A percentile compares a stretch with the other conserved stretches of the same genome.
These are phyloP conservation scores for Vimba vimba DNA, from an alignment of 2,113 vertebrate genomes.

Conservation along the genomic window DNA sequence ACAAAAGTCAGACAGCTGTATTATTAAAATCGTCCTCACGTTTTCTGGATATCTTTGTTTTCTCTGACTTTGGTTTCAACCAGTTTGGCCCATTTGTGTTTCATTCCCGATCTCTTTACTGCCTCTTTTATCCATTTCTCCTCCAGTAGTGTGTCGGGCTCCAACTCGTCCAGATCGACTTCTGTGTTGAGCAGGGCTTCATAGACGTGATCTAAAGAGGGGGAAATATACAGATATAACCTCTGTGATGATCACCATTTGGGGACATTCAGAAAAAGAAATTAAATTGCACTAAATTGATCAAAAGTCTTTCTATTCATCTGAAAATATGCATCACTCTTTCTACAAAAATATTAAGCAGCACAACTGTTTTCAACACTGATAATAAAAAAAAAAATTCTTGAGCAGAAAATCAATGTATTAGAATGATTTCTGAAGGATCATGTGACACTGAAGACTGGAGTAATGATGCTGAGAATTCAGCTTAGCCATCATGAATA, in stretches of 20 bases:
- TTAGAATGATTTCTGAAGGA: no score
- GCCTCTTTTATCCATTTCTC: slow-evolving; percentile 85
- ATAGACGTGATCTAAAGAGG: slow-evolving; percentile 81
- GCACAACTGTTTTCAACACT: no score
- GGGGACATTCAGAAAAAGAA: no score
- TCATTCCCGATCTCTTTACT: slow-evolving; percentile 88
- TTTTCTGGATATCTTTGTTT: slow-evolving; percentile 83
- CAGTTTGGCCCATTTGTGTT: slow-evolving; percentile 83
- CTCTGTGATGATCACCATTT: no score
- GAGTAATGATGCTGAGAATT: no score
- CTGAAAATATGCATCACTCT: no score
- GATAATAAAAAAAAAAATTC: no score
- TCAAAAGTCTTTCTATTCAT: not conserved
- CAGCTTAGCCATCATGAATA: no score
- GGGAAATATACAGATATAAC: not conserved
- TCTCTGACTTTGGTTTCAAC: slow-evolving; percentile 74
- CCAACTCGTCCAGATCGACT: slow-evolving; percentile 76
- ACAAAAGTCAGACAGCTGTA: not conserved
- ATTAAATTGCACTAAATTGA: not conserved
- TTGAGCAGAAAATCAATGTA: no score
- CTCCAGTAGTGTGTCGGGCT: slow-evolving; percentile 76
- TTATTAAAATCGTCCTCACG: slow-evolving; percentile 67
- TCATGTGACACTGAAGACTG: no score
- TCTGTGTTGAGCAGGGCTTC: slow-evolving; percentile 84
- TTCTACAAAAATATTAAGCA: no score